Percentiles rank a stretch among this genome's conserved stretches.
phyloP scores from a whole-genome alignment of 1,140 invertebrate genomes.

The Eriosoma lanigerum region DNA sequence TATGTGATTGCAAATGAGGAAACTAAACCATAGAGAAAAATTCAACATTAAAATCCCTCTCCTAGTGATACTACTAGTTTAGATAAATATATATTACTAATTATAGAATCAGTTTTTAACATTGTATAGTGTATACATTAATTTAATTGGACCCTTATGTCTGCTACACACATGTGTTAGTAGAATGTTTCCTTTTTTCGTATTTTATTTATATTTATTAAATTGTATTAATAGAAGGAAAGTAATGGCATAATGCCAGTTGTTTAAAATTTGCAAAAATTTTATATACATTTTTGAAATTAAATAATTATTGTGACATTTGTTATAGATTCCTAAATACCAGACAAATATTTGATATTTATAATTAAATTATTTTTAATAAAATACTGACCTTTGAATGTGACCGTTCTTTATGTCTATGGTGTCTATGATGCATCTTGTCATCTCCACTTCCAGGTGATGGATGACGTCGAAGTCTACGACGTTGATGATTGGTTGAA shows the following conservation, averaged over 20 bases:
- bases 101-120: constrained; percentile 39
- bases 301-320: constrained; percentile 46
- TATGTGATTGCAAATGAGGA: constrained; percentile 38
- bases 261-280: constrained; percentile 15
- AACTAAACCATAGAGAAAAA: constrained; percentile 26
- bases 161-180: constrained; percentile 35
- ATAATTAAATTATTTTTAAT: background rate
- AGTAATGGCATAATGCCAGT: background rate
- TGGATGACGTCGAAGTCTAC: constrained; percentile 56
- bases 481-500: constrained; percentile 59
- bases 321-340: constrained; percentile 35
- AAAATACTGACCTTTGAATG: constrained; percentile 42
- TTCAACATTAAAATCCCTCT: constrained; percentile 43
- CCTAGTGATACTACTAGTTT: constrained; percentile 11
- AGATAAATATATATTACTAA: constrained; percentile 44
- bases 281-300: background rate
- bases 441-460: constrained; percentile 27
- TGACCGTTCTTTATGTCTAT: constrained; percentile 57
- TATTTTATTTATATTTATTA: constrained; percentile 24
- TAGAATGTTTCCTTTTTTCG: background rate
- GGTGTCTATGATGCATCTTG: constrained; percentile 56
- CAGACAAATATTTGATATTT: background rate
- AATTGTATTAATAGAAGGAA: constrained; percentile 33
- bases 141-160: constrained; percentile 23
- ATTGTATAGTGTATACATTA: constrained; percentile 7